Percentiles rank a stretch among this genome's conserved stretches.
Evolutionary conservation across 1,140 invertebrate genomes (phyloP).

Genomic region (Hypsibius dujardini): DNA sequence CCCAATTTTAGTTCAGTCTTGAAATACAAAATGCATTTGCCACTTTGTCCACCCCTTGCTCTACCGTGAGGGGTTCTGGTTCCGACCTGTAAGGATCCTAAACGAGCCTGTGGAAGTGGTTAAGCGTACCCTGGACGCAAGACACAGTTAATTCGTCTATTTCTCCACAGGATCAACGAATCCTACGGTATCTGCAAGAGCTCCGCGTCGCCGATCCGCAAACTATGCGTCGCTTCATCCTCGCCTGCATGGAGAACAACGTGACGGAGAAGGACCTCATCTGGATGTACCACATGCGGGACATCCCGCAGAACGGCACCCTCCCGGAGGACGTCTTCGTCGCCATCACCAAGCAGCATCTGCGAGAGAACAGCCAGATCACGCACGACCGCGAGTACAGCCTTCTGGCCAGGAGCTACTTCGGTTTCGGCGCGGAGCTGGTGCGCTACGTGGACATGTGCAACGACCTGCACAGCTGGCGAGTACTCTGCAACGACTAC

Average conservation of each 20-base stretch:
- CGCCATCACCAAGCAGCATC: slow-evolving; percentile 1
- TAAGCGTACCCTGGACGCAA: too few species aligned
- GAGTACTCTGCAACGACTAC: neutral
- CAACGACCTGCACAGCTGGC: neutral
- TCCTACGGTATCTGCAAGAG: neutral
- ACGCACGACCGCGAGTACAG: neutral
- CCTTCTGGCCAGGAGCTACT: neutral
- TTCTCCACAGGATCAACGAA: neutral
- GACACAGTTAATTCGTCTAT: too few species aligned
- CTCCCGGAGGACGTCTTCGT: neutral
- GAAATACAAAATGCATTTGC: too few species aligned
- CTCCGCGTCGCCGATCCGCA: neutral
- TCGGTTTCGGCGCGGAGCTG: neutral
- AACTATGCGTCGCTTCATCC: slow-evolving; percentile 1
- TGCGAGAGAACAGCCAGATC: neutral
- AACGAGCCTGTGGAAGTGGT: too few species aligned
- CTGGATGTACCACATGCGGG: slow-evolving; percentile 14
- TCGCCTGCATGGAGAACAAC: slow-evolving; percentile 12
- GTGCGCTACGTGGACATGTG: slow-evolving; percentile 8
- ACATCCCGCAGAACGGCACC: neutral
- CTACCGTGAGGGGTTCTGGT: too few species aligned
- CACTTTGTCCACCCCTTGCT: too few species aligned
- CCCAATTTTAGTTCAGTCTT: too few species aligned
- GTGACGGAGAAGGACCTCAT: slow-evolving; percentile 9
- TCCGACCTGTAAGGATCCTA: too few species aligned